Conservation (phyloP, 2,113 vertebrate species). For the Synchiropus splendidus region DNA sequence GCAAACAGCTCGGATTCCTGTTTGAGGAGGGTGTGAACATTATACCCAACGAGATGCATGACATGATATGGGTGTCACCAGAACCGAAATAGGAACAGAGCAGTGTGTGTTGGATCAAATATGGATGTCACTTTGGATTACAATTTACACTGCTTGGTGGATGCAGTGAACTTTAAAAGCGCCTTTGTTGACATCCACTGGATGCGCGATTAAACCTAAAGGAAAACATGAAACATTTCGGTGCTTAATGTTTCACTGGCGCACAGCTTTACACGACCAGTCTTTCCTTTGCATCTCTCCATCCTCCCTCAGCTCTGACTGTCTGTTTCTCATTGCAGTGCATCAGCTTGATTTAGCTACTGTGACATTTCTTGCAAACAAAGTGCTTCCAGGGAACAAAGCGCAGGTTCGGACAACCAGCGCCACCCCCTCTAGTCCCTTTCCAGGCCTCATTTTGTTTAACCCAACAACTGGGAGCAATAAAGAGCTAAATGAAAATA, state of each 20-base stretch:
- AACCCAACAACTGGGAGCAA: conserved; percentile 54
- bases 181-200: too few relatives aligned
- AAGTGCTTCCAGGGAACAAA: conserved; percentile 38
- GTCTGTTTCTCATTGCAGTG: conserved; percentile 38
- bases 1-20: conserved; percentile 11
- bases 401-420: conserved; percentile 6
- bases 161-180: too few relatives aligned
- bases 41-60: conserved; percentile 8
- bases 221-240: too few relatives aligned
- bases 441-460: conserved; percentile 36
- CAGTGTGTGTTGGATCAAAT: too few relatives aligned
- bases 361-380: conserved; percentile 59
- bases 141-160: too few relatives aligned
- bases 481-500: conserved; percentile 51
- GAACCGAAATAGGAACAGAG: too few relatives aligned
- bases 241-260: too few relatives aligned
- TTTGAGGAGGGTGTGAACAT: conserved; percentile 10
- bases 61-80: conserved; percentile 8
- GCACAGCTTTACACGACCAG: neutral
- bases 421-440: conserved; percentile 1
- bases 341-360: conserved; percentile 49
- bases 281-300: neutral
- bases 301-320: conserved; percentile 3
- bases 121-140: too few relatives aligned
- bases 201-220: too few relatives aligned